A percentile compares a stretch with the other conserved stretches of the same genome.
phyloP scores from a whole-genome alignment of 2,888 invertebrate genomes.

The Sipunculus nudus region DNA sequence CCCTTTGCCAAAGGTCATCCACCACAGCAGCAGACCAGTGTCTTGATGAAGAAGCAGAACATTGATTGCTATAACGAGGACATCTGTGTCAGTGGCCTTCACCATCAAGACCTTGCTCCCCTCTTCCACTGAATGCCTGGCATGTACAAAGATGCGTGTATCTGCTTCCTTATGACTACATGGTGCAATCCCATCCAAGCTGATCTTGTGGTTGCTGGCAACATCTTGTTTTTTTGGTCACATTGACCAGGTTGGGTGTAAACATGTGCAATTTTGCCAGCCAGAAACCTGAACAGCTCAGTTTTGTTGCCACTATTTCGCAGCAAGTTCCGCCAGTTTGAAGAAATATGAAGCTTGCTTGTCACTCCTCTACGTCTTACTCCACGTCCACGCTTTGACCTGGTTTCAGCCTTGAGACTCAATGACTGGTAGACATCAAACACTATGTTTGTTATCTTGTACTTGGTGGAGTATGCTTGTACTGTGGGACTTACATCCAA shows the following conservation, averaged over 20 bases:
- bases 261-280: slow-evolving; percentile 18
- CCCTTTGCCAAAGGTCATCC: slow-evolving; percentile 37
- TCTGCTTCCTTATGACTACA: slow-evolving; percentile 38
- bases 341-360: slow-evolving; percentile 19
- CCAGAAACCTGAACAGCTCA: slow-evolving; percentile 33
- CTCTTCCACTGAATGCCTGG: slow-evolving; percentile 9
- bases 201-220: slow-evolving; percentile 13
- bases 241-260: slow-evolving; percentile 19
- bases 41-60: slow-evolving; percentile 8
- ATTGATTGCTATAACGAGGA: slow-evolving; percentile 17
- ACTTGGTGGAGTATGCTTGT: slow-evolving; percentile 9
- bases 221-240: slow-evolving; percentile 29
- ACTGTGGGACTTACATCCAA: slow-evolving; percentile 9
- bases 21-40: slow-evolving; percentile 27
- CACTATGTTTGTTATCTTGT: slow-evolving; percentile 27
- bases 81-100: slow-evolving; percentile 20
- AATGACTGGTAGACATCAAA: slow-evolving; percentile 25
- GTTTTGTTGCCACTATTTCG: slow-evolving; percentile 29
- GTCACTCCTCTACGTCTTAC: slow-evolving; percentile 24
- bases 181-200: slow-evolving; percentile 10
- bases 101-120: slow-evolving; percentile 20
- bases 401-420: slow-evolving; percentile 27
- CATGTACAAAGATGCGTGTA: slow-evolving; percentile 28
- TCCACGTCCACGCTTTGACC: slow-evolving; percentile 24
- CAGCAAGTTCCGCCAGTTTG: slow-evolving; percentile 31